These are phyloP conservation scores for Operophtera brumata DNA, from an alignment of 2,888 invertebrate species.

Conservation along the genomic window DNA sequence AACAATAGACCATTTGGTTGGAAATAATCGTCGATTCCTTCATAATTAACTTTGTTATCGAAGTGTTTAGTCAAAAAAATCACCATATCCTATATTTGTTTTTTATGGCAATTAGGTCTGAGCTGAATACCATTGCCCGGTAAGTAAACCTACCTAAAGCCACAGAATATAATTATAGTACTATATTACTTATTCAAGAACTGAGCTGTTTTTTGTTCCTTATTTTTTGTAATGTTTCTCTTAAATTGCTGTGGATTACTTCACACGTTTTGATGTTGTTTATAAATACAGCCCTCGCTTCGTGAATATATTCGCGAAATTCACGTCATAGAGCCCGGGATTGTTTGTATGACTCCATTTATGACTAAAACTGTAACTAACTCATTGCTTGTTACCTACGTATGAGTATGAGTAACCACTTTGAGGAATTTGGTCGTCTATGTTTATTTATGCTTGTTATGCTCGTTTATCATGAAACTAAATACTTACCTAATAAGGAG, in stretches of 20 bases:
- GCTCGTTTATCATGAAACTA: background rate
- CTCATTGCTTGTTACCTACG: slow-evolving; percentile 46
- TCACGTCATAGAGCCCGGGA: slow-evolving; percentile 65
- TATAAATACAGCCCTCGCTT: slow-evolving; percentile 58
- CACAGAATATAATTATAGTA: too few species aligned
- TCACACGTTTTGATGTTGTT: slow-evolving; percentile 53
- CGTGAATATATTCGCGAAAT: slow-evolving; percentile 66
- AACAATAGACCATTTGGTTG: background rate
- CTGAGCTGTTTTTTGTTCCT: slow-evolving; percentile 32
- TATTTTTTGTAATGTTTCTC: slow-evolving; percentile 40
- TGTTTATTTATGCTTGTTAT: background rate
- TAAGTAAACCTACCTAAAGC: too few species aligned
- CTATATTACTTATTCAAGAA: slow-evolving; percentile 37
- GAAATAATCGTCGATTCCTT: background rate
- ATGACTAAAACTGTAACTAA: slow-evolving; percentile 69
- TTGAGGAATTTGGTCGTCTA: slow-evolving; percentile 33
- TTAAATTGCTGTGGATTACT: slow-evolving; percentile 48
- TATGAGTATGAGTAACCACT: slow-evolving; percentile 59
- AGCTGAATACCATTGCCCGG: too few species aligned
- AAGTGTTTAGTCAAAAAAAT: too few species aligned
- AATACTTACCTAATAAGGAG: background rate
- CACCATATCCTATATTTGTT: too few species aligned
- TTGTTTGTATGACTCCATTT: slow-evolving; percentile 64
- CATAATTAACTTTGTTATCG: slow-evolving; percentile 6
- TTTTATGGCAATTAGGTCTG: too few species aligned